Base-by-base conservation (phyloP, 1,140 invertebrate genomes). In the Caenorhabditis briggsae region DNA sequence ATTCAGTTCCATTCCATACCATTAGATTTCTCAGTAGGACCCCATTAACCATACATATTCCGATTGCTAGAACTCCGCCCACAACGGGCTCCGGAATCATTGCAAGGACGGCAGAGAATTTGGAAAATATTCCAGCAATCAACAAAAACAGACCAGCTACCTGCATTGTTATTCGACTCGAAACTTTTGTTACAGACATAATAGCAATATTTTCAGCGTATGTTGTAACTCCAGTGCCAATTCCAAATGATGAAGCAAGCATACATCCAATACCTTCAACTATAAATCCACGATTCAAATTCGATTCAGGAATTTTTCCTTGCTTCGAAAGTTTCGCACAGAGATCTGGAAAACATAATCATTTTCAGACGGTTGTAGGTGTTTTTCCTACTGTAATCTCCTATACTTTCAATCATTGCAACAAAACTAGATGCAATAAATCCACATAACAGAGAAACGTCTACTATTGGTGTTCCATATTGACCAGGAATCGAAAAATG, bases 381-480 rank as follows among this genome's bases (percentile, higher is more conserved):
- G 11, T 18, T 9, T 12, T 12, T 46, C 64, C 7, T 78, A 33
- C 50, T 61, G 53, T 85, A 85, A 78, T 85, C 84, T 16, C 84
- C 84, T 16, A 85, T 82, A 58, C 64, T 74, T 20, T 85, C 84
- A 33, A 85, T 82, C 20, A 61, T 85, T 46, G 58, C 93, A 12
- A 92, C 88, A 14, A 93, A 74, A 20, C 91, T 91, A 16, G 93
- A 92, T 11, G 92, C 91, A 46, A 93, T 65, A 83, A 93, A 93
- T n/a, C 92, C 93, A 20, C 93, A 85, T 58, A 93, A 91, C 23
- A 93, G 89, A 0, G 92, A 92, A n/a, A 89, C 70, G 83, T 91
- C 90, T 64, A 93, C 88, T 16, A 88, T 88, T 7, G 93, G 93
- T 12, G 88, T 25, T n/a, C 93, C 93, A 84, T 92, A 93, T n/a